phyloP scores from a whole-genome alignment of 2,888 invertebrate species.

The Stegana nigrithorax region DNA sequence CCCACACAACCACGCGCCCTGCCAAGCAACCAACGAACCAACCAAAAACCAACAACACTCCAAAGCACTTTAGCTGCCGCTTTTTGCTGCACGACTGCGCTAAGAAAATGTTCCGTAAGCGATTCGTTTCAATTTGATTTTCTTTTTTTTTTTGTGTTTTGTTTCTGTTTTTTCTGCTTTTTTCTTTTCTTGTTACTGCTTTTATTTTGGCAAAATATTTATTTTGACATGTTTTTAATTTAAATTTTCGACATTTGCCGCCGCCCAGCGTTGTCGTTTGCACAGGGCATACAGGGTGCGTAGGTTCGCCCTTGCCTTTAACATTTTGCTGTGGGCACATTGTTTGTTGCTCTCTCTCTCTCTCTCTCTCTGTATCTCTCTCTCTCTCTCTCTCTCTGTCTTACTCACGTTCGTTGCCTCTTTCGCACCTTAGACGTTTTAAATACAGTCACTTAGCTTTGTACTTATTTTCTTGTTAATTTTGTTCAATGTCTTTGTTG shows the following conservation, averaged over 20 bases:
- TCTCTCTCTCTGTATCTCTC: constrained; percentile 16
- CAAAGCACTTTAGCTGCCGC: neutral
- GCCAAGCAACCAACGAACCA: neutral
- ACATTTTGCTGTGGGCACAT: neutral
- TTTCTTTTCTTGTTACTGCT: no score
- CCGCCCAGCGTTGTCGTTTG: constrained; percentile 2
- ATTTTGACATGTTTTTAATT: constrained; percentile 57
- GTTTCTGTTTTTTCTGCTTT: no score
- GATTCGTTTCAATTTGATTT: no score
- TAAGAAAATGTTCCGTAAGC: no score
- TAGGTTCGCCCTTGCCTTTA: neutral
- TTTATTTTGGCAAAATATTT: constrained; percentile 50
- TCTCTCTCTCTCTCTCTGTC: neutral
- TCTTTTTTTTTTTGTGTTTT: no score
- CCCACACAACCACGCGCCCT: neutral
- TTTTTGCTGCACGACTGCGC: neutral
- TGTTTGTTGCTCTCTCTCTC: no score
- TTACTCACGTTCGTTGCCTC: constrained; percentile 19
- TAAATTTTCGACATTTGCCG: constrained; percentile 38
- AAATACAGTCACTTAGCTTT: no score
- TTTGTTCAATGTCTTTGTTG: no score
- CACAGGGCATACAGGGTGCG: neutral
- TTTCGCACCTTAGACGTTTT: no score
- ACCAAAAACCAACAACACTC: neutral
- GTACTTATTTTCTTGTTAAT: no score